Conservation (phyloP, 2,888 invertebrate species). For the Aricia artaxerxes region DNA sequence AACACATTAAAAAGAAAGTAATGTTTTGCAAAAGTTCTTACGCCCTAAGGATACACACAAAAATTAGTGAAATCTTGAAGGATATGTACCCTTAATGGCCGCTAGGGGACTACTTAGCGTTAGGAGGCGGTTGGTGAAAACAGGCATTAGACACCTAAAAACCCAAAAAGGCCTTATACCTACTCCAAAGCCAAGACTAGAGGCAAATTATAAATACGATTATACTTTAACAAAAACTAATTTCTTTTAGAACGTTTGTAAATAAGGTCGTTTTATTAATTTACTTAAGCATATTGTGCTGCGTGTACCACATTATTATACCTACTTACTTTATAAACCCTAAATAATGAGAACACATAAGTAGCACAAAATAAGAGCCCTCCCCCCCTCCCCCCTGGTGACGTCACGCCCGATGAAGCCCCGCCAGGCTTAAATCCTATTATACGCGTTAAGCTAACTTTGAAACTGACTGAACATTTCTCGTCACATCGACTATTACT, state of each 20-base stretch:
- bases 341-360: neutral
- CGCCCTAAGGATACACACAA: no score
- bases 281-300: neutral
- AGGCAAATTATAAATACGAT: no score
- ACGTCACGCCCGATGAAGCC: slow-evolving; percentile 63
- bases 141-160: no score
- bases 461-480: slow-evolving; percentile 36
- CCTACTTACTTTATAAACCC: neutral
- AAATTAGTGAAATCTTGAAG: no score
- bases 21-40: no score
- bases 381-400: neutral
- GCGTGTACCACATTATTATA: neutral
- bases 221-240: neutral
- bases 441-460: slow-evolving; percentile 56
- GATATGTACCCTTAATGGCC: no score
- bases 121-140: no score
- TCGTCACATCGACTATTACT: slow-evolving; percentile 5
- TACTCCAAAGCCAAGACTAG: no score
- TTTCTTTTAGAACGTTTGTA: neutral
- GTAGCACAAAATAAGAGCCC: neutral
- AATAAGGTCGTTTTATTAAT: neutral
- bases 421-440: slow-evolving; percentile 64
- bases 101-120: no score
- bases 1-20: no score
- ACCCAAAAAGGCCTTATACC: no score